These are phyloP conservation scores for Pollenia amentaria DNA, from an alignment of 2,888 invertebrate genomes.

Conservation along the genomic window DNA sequence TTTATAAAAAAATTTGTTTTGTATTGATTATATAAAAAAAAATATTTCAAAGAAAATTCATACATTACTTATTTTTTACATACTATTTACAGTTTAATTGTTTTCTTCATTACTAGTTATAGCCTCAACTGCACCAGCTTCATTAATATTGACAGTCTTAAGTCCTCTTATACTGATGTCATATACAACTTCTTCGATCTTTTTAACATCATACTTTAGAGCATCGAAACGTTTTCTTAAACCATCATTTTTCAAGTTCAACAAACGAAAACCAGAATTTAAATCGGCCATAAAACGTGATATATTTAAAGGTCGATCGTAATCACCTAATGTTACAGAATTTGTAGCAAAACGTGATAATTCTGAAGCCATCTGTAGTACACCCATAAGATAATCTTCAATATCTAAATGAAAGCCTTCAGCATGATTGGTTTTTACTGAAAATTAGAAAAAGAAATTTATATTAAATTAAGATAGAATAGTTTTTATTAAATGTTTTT, in stretches of 20 bases:
- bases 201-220: slow-evolving; percentile 96
- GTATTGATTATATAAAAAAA: too few species aligned
- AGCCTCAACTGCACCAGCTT: slow-evolving; percentile 36
- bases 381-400: slow-evolving; percentile 95
- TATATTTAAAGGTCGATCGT: slow-evolving; percentile 91
- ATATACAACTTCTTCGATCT: slow-evolving; percentile 95
- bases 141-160: slow-evolving; percentile 75
- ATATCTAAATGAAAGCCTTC: slow-evolving; percentile 95
- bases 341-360: slow-evolving; percentile 93
- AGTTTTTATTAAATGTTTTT: too few species aligned
- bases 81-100: slow-evolving; percentile 1
- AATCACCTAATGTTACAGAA: slow-evolving; percentile 93
- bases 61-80: too few species aligned
- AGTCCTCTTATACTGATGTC: slow-evolving; percentile 93
- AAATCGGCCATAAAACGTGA: slow-evolving; percentile 94
- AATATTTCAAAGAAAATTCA: too few species aligned
- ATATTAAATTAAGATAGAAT: neutral
- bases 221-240: slow-evolving; percentile 94
- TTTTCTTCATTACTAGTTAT: slow-evolving; percentile 40
- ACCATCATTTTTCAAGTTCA: slow-evolving; percentile 96
- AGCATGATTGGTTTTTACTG: slow-evolving; percentile 88
- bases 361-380: slow-evolving; percentile 93
- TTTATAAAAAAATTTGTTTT: too few species aligned
- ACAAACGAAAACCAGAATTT: slow-evolving; percentile 94
- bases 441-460: slow-evolving; percentile 76